These are phyloP conservation scores for Odontamblyopus lacepedii DNA, from an alignment of 2,797 vertebrate species.

Conservation along the genomic window DNA sequence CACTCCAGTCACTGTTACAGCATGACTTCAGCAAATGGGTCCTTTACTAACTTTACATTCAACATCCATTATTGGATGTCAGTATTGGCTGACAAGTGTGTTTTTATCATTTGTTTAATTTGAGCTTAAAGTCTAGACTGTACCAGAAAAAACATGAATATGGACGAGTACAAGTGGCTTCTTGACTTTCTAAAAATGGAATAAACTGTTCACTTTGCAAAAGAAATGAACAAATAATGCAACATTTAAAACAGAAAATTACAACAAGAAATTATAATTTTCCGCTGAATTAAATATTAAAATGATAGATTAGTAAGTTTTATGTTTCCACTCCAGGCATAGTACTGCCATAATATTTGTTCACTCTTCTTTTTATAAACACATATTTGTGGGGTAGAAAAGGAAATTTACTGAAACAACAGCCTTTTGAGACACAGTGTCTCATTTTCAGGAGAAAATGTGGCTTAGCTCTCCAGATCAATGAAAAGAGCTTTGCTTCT, in stretches of 20 bases:
- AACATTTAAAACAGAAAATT: background rate
- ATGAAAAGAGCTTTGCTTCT: slow-evolving; percentile 6
- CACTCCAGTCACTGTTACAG: background rate
- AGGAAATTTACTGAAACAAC: slow-evolving; percentile 2
- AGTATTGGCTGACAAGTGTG: background rate
- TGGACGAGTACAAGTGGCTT: background rate
- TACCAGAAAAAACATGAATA: too few species aligned
- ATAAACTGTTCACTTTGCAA: too few species aligned
- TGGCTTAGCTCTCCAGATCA: background rate
- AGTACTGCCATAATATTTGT: background rate
- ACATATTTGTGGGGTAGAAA: background rate
- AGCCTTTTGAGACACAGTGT: slow-evolving; percentile 1
- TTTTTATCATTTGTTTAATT: background rate
- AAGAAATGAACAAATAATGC: background rate
- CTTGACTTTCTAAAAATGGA: background rate
- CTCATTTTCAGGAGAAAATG: slow-evolving; percentile 3
- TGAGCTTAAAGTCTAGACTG: too few species aligned
- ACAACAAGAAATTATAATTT: background rate
- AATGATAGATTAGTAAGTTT: background rate
- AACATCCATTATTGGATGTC: background rate
- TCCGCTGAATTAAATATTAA: background rate
- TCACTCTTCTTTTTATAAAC: background rate
- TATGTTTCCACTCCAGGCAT: background rate
- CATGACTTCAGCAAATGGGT: background rate
- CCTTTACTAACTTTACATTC: background rate